A percentile compares a stretch with the other conserved stretches of the same genome.
Evolutionary conservation across 2,888 invertebrate species (phyloP).

Genomic region (Dusona sp.): DNA sequence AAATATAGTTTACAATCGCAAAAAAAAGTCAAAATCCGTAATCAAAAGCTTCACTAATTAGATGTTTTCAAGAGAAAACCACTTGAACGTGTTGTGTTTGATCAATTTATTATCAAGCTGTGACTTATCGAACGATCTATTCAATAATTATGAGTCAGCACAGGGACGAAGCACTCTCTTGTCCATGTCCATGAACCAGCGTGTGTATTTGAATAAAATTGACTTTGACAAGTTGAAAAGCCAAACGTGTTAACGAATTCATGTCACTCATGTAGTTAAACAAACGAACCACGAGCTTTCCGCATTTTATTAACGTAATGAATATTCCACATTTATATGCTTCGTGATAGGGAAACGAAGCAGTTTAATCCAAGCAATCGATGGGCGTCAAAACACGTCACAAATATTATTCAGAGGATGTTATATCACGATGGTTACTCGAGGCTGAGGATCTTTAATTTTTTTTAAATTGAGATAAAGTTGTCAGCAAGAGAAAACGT

Average conservation of each 20-base stretch:
- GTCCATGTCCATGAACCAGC: background rate
- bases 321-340: conserved; percentile 34
- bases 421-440: background rate
- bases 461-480: background rate
- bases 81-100: background rate
- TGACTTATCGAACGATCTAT: background rate
- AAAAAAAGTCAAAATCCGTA: too few species aligned
- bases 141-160: conserved; percentile 13
- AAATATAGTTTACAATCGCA: too few species aligned
- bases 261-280: conserved; percentile 31
- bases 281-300: background rate
- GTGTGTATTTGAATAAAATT: conserved; percentile 26
- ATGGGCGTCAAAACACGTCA: background rate
- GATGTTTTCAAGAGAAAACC: background rate
- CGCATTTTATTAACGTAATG: conserved; percentile 25
- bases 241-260: conserved; percentile 45
- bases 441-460: background rate
- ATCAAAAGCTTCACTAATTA: background rate
- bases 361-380: conserved; percentile 16
- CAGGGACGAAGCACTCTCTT: background rate
- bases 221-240: conserved; percentile 43
- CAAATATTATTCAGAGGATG: conserved; percentile 2
- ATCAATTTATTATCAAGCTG: conserved; percentile 13
- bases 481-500: conserved; percentile 17
- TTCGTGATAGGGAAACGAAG: conserved; percentile 1